Conservation (phyloP, 2,113 vertebrate genomes). For the Menidia beryllina region DNA sequence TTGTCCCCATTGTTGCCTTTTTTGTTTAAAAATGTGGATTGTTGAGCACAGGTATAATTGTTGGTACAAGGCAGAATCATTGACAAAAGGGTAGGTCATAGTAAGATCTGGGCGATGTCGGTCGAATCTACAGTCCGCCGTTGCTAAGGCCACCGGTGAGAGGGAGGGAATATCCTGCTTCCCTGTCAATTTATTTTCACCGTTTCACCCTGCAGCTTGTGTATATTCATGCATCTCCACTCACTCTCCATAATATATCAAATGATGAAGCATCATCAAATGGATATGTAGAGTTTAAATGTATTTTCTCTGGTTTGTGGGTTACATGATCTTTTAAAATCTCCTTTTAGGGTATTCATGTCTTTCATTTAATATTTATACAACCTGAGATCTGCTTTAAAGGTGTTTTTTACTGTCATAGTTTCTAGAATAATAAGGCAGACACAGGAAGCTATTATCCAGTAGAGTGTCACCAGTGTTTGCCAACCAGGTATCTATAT, state of each 20-base stretch:
- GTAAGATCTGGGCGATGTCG: slow-evolving; percentile 55
- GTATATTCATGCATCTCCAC: slow-evolving; percentile 1
- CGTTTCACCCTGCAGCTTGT: slow-evolving; percentile 8
- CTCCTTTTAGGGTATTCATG: slow-evolving; percentile 26
- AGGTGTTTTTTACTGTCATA: neutral
- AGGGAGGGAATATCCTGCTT: slow-evolving; percentile 51
- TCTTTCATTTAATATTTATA: slow-evolving; percentile 32
- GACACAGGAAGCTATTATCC: slow-evolving; percentile 9
- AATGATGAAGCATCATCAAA: neutral
- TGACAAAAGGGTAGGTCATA: slow-evolving; percentile 47
- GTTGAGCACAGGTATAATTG: neutral
- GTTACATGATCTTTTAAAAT: neutral
- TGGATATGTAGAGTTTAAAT: neutral
- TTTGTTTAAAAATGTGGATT: neutral
- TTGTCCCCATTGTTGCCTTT: neutral
- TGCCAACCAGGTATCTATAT: slow-evolving; percentile 57
- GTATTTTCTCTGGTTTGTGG: neutral
- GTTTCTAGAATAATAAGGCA: slow-evolving; percentile 2
- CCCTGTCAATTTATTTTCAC: slow-evolving; percentile 37
- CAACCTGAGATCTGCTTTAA: neutral
- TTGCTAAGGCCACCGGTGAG: slow-evolving; percentile 67
- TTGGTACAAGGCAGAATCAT: slow-evolving; percentile 19
- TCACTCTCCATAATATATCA: neutral
- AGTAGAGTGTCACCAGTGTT: slow-evolving; percentile 14
- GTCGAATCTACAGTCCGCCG: slow-evolving; percentile 77